Percentiles rank a stretch among this genome's conserved stretches.
Conservation (phyloP, 2,113 vertebrate genomes). For the Platysteira castanea region DNA sequence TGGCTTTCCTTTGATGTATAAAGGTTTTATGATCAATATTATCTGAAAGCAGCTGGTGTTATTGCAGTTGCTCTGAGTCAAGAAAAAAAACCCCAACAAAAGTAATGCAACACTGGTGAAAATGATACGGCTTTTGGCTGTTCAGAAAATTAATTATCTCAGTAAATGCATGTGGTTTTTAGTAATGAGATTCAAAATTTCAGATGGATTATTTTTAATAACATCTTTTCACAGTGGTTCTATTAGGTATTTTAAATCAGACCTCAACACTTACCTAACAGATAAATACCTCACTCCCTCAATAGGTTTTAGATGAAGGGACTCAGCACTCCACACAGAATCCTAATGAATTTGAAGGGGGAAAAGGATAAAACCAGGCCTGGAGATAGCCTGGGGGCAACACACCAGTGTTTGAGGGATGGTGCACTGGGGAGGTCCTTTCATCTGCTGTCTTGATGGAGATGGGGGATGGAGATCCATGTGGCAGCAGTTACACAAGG, state of each 20-base stretch:
- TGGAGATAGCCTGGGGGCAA: background rate
- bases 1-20: conserved; percentile 41
- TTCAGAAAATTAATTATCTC: conserved; percentile 13
- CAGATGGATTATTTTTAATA: conserved; percentile 35
- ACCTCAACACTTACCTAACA: background rate
- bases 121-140: background rate
- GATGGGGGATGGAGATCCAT: background rate
- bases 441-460: background rate
- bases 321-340: background rate
- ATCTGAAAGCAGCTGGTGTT: conserved; percentile 4
- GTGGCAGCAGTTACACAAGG: background rate
- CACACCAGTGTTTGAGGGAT: background rate
- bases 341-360: background rate
- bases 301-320: background rate
- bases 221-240: background rate
- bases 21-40: conserved; percentile 30
- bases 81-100: background rate
- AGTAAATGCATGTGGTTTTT: background rate
- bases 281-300: background rate
- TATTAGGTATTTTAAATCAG: background rate
- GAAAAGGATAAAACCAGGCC: background rate
- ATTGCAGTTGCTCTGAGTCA: background rate
- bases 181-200: conserved; percentile 8
- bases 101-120: background rate
- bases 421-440: background rate